Evolutionary conservation across 2,888 invertebrate genomes (phyloP), one percentile per base, ranked within the genome.

Genomic region (Parnassius apollo): DNA sequence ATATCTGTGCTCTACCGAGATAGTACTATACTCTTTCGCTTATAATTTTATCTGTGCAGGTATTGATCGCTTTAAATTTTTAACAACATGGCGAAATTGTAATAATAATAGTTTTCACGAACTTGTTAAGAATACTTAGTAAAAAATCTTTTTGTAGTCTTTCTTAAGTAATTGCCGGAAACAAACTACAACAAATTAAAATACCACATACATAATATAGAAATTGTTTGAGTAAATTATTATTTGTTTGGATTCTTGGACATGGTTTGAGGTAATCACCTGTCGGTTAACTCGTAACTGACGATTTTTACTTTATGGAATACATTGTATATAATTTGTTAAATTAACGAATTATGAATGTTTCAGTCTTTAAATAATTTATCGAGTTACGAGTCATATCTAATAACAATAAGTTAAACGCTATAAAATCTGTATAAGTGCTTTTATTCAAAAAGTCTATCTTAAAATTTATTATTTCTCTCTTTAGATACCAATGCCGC

Each of bases 41-140:
- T 7, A 35, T 35, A 4, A 35, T 35, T 35, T 35, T 35, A 35
- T 35, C 35, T 35, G 35, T 62, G 66, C 65, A 35, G 18, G 46
- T 69, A 73, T 74, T 73, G 75, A 74, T 74, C 74, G 70, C 64
- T 70, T 70, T 72, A 63, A 35, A 66, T 67, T 74, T 77, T 72
- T 72, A 86, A 88, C 91, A 91, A 91, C 83, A 91, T 91, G 91
- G 90, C 91, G 85, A 82, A 77, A 69, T 70, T 74, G 64, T 76
- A 77, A 79, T 64, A 57, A 57, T 60, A 64, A 63, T 63, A 59
- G 13, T 46, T 18, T 53, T 18, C 59, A 53, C 46, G 48, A 35
- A 64, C 22, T 57, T 56, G 42, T 56, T 63, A 64, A 52, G 56
- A 42, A 55, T 42, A 9, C 45, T n/a, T 53, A 18, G 18, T 18